Evolutionary conservation across 2,888 invertebrate genomes (phyloP), one percentile per base, ranked within the genome.

Genomic region (Amblyjoppa proteus): DNA sequence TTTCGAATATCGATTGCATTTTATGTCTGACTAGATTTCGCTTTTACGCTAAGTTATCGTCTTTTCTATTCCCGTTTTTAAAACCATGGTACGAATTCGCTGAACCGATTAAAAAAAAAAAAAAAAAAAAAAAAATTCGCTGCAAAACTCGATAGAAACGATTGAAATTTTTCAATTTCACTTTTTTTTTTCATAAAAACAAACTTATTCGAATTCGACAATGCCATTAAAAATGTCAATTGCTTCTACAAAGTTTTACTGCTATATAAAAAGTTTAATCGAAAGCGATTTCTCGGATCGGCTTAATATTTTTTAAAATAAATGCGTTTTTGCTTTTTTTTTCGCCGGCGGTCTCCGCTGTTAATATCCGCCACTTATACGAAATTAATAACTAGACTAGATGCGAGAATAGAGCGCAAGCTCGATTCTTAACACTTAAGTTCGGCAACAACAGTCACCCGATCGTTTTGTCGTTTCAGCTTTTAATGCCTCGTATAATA

Each of bases 321-420:
- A 74, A 56, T 56, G 31, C 41, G 58, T 84, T 64, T 34, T 20
- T 20, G 20, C 13, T 49, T 25, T 66, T 13, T 68, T 16, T 83
- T n/a, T 66, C 53, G 34, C 51, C 25, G 69, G 73, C 49, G 25
- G 20, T 64, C 41, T 53, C 11, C 51, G 25, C 45, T 31, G 75
- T 56, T 58, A 66, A 11, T 69, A 3, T 51, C 66, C 77, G 81
- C 64, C 64, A 81, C 73, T 82, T 78, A 75, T 25, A 82, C 25
- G 70, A 78, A 70, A 80, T 80, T 85, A 80, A 79, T n/a, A 73
- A 38, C 76, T 80, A 58, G 77, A 70, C 73, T 73, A 84, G 61
- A 58, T 20, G 49, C 66, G 82, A 79, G 79, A 66, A 34, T 76
- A 68, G 68, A 64, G 58, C 73, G 71, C 70, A 76, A 45, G 79